These are phyloP conservation scores for Heliocidaris tuberculata DNA, from an alignment of 35 echinoderm and acorn worm species.

Conservation along the genomic window DNA sequence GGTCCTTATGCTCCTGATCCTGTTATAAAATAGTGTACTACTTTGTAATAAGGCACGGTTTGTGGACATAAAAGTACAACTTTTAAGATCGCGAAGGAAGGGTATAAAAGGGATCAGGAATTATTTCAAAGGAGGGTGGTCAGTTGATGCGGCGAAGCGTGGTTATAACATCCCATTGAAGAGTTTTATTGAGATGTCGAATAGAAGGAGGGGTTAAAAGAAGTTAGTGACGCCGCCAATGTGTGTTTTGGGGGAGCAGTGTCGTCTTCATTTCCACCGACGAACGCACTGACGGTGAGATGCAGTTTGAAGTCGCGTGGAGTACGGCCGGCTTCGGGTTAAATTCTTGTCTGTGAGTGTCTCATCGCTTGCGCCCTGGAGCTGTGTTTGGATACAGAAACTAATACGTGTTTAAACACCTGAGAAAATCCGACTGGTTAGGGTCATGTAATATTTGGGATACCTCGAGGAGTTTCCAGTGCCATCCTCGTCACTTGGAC, in stretches of 20 bases:
- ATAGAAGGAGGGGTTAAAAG: background rate
- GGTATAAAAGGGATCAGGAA: background rate
- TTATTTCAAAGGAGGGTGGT: background rate
- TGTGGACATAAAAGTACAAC: background rate
- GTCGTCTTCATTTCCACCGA: background rate
- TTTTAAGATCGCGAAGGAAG: background rate
- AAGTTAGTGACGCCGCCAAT: background rate
- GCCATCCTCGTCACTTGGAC: slow-evolving; percentile 11
- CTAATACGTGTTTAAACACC: slow-evolving; percentile 21
- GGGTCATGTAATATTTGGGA: background rate
- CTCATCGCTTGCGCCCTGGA: background rate
- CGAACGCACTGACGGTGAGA: background rate
- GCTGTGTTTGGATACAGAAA: background rate
- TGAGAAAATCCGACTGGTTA: slow-evolving; percentile 5
- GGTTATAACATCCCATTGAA: background rate
- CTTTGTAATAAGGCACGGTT: background rate
- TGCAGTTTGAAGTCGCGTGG: background rate
- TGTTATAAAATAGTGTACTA: background rate
- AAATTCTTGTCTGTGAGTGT: background rate
- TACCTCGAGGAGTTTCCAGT: slow-evolving; percentile 29
- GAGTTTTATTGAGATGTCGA: background rate
- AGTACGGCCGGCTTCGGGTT: background rate
- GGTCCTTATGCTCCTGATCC: background rate
- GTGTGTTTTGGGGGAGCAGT: background rate
- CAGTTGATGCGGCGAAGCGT: background rate